Base-by-base conservation (phyloP, 2,888 invertebrate genomes). In the Heliconius charithonia region DNA sequence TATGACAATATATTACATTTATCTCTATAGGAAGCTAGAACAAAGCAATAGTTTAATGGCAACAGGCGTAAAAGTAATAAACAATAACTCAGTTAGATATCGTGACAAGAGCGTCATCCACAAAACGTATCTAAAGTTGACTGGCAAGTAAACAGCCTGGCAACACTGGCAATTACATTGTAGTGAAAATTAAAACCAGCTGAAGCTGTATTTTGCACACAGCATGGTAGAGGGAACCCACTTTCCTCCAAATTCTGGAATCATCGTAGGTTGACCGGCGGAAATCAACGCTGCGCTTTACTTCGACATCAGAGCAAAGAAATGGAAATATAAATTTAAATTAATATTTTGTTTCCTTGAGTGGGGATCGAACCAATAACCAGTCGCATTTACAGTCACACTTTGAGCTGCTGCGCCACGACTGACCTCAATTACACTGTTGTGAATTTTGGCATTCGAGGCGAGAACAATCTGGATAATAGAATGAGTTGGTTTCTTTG, bases 391-490 rank as follows among this genome's bases (percentile, higher is more conserved):
- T 51, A 19, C 51, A 51, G 51, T 51, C 51, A 6, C 9, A 51
- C 51, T 51, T 19, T 19, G 19, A 19, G 22, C 51, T 22, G 7
- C 7, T 51, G 51, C 7, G 19, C 51, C 51, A 22, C 19, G 22
- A 7, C 51, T 51, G 7, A 22, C 51, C 7, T 51, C 89, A 87
- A 90, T 85, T 88, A 90, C 89, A 89, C 87, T 88, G 89, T 91
- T 89, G 86, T 86, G 87, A 85, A 88, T 92, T 93, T 92, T 93
- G 94, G 93, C 93, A 92, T 89, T 87, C 86, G 84, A 91, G 92
- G 92, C 93, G 93, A 92, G 93, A 93, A 93, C 92, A 92, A 93
- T 93, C 92, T 90, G 87, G 88, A 85, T 92, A 93, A 93, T 93
- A 93, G 92, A 92, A 93, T 93, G 87, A 88, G 89, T 89, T 90